phyloP scores from a whole-genome alignment of 2,888 invertebrate species.

The Synergus umbraculus region DNA sequence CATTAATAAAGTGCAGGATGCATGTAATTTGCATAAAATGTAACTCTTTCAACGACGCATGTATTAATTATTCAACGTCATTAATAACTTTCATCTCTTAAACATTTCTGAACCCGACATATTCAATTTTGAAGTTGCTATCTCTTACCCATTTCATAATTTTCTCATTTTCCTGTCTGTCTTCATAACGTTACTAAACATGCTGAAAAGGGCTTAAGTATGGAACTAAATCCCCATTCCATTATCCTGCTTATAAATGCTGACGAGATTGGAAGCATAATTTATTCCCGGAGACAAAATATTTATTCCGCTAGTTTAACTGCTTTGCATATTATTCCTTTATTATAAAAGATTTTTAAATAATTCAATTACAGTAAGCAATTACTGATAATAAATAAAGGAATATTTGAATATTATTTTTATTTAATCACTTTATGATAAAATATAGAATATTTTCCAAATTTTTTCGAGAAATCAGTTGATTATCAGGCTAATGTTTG shows the following conservation, averaged over 20 bases:
- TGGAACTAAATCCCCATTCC: not conserved
- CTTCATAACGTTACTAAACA: not conserved
- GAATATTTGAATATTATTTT: too few species aligned
- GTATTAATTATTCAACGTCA: not conserved
- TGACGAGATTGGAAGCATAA: not conserved
- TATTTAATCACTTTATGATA: too few species aligned
- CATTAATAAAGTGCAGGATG: not conserved
- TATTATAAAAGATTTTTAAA: too few species aligned
- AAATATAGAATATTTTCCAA: not conserved
- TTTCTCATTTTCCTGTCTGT: not conserved
- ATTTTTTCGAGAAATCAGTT: not conserved
- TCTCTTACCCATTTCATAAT: not conserved
- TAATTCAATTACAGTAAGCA: too few species aligned
- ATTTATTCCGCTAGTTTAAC: not conserved
- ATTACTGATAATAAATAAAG: too few species aligned
- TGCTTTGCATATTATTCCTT: too few species aligned
- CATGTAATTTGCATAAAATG: not conserved
- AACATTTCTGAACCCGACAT: not conserved
- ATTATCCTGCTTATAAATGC: constrained; percentile 13
- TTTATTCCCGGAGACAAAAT: not conserved
- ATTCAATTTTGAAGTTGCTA: not conserved
- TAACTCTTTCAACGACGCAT: not conserved
- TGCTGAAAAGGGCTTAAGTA: not conserved
- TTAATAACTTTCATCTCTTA: not conserved
- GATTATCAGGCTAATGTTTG: not conserved